phyloP scores from a whole-genome alignment of 2,888 invertebrate species.

The Heteropelma amictum region DNA sequence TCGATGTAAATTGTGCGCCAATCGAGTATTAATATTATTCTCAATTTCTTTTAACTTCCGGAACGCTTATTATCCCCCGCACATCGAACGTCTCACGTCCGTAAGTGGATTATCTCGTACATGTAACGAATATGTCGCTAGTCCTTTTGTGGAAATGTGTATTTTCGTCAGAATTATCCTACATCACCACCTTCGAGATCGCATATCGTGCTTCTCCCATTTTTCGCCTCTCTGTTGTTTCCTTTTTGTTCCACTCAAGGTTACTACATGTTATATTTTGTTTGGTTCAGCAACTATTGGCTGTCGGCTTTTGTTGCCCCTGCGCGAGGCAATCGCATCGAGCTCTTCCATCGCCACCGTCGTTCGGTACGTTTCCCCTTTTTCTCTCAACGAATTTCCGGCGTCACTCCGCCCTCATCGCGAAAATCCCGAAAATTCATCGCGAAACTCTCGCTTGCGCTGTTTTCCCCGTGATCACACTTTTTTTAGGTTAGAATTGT shows the following conservation, averaged over 20 bases:
- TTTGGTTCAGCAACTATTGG: conserved; percentile 74
- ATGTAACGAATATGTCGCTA: no score
- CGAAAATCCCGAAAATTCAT: neutral
- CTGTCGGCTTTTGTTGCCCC: conserved; percentile 71
- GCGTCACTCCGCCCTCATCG: neutral
- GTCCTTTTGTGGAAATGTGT: no score
- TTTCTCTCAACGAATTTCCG: conserved; percentile 7
- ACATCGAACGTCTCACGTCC: conserved; percentile 22
- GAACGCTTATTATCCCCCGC: conserved; percentile 34
- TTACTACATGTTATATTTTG: conserved; percentile 66
- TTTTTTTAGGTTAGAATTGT: neutral
- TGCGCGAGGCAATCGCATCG: conserved; percentile 70
- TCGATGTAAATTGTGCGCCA: neutral
- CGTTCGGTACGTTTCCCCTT: conserved; percentile 72
- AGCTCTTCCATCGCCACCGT: conserved; percentile 71
- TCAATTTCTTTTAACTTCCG: conserved; percentile 29
- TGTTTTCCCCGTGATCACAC: neutral
- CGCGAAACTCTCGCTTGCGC: neutral
- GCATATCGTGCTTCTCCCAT: conserved; percentile 44
- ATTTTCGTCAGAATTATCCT: no score
- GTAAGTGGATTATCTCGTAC: conserved; percentile 50
- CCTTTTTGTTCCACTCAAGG: conserved; percentile 57
- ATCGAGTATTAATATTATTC: conserved; percentile 29
- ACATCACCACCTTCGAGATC: conserved; percentile 38
- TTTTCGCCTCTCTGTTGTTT: conserved; percentile 58